Evolutionary conservation across 2,797 vertebrate species (phyloP).

Genomic region (Fistularia tabacaria): DNA sequence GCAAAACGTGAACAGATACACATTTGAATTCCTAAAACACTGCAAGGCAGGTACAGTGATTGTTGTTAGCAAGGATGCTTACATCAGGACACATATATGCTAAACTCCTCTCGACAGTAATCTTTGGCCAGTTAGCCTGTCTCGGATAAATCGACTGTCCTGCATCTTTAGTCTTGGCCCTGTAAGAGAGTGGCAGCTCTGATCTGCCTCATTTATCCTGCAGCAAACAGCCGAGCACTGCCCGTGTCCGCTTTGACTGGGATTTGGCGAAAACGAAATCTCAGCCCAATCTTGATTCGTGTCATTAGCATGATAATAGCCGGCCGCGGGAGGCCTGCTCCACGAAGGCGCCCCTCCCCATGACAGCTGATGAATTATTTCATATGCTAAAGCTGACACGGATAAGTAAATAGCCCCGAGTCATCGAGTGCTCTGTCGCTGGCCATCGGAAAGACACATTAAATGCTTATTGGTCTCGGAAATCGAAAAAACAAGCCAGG

Average conservation of each 20-base stretch:
- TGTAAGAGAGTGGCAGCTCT: constrained; percentile 20
- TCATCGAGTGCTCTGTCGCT: constrained; percentile 41
- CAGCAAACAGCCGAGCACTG: constrained; percentile 8
- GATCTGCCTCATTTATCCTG: constrained; percentile 32
- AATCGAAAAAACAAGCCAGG: constrained; percentile 14
- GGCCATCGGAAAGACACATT: constrained; percentile 40
- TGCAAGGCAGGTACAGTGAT: too few species aligned
- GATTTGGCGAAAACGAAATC: too few species aligned
- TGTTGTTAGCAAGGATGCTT: too few species aligned
- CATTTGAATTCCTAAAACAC: too few species aligned
- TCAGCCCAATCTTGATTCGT: constrained; percentile 34
- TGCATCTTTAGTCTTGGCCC: constrained; percentile 10
- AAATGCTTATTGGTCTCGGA: constrained; percentile 33
- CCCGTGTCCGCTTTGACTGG: constrained; percentile 1
- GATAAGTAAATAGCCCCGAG: constrained; percentile 43
- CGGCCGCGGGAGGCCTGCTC: constrained; percentile 7
- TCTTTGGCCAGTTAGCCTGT: too few species aligned
- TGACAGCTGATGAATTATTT: constrained; percentile 57
- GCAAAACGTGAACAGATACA: too few species aligned
- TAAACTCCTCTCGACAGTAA: too few species aligned
- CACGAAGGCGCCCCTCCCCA: constrained; percentile 17
- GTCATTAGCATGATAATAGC: constrained; percentile 51
- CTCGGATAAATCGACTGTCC: not conserved
- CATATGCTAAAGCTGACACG: constrained; percentile 45
- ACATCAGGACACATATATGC: too few species aligned